Percentiles rank a stretch among this genome's conserved stretches.
Conservation (phyloP, 2,888 invertebrate genomes). For the Acrobasis suavella region DNA sequence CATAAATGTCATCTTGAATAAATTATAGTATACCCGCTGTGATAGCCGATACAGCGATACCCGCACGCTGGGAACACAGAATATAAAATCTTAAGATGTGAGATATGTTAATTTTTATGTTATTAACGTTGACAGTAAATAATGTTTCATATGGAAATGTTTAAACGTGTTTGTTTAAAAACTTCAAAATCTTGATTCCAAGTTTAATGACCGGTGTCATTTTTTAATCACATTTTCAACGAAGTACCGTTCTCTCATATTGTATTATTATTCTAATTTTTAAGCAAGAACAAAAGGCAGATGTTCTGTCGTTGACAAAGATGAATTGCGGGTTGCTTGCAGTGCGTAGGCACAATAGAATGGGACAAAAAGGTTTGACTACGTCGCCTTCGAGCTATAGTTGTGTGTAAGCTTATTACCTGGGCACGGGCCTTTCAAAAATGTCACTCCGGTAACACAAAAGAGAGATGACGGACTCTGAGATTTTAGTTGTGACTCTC, state of each 20-base stretch:
- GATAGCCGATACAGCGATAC: slow-evolving; percentile 44
- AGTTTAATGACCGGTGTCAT: slow-evolving; percentile 9
- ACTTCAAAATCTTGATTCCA: slow-evolving; percentile 5
- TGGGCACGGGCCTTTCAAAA: slow-evolving; percentile 64
- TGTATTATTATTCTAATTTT: slow-evolving; percentile 74
- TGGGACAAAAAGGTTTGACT: slow-evolving; percentile 64
- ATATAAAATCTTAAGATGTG: slow-evolving; percentile 51
- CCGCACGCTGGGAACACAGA: slow-evolving; percentile 40
- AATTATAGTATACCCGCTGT: slow-evolving; percentile 50
- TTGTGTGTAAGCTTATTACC: slow-evolving; percentile 62
- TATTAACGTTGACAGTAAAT: slow-evolving; percentile 48
- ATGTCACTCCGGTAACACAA: slow-evolving; percentile 60
- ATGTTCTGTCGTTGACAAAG: slow-evolving; percentile 67
- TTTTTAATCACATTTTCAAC: slow-evolving; percentile 15
- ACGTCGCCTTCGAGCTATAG: slow-evolving; percentile 41
- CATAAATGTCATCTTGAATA: slow-evolving; percentile 73
- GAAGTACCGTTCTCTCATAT: slow-evolving; percentile 48
- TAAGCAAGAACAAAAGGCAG: slow-evolving; percentile 73
- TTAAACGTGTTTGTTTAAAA: slow-evolving; percentile 37
- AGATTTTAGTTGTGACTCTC: slow-evolving; percentile 58
- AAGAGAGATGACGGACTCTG: slow-evolving; percentile 46
- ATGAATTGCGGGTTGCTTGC: slow-evolving; percentile 63
- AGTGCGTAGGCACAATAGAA: slow-evolving; percentile 58
- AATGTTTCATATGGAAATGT: slow-evolving; percentile 39
- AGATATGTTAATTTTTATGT: slow-evolving; percentile 66